These are phyloP conservation scores for Pomatorhinus ruficollis DNA, from an alignment of 2,113 vertebrate species.

Conservation along the genomic window DNA sequence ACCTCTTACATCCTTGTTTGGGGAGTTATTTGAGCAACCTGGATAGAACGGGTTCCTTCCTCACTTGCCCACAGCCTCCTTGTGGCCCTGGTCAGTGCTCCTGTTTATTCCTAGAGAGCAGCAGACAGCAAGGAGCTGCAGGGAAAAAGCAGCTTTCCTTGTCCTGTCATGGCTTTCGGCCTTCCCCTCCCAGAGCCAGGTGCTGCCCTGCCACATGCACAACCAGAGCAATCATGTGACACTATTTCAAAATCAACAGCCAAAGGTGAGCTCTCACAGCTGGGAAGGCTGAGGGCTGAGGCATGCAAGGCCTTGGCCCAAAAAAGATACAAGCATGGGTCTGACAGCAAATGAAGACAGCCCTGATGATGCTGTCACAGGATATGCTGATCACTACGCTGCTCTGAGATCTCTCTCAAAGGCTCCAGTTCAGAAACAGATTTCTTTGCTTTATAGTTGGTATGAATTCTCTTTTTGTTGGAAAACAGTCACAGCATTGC, in stretches of 20 bases:
- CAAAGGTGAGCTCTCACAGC: neutral
- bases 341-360: neutral
- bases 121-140: neutral
- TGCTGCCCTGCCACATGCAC: neutral
- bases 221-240: neutral
- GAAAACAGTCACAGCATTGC: neutral
- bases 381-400: fast-evolving
- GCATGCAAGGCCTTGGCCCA: neutral
- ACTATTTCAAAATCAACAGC: neutral
- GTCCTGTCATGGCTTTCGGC: neutral
- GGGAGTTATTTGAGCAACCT: neutral
- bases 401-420: neutral
- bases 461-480: neutral
- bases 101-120: neutral
- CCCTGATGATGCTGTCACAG: neutral
- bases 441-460: neutral
- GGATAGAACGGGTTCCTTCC: neutral
- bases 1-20: neutral
- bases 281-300: neutral
- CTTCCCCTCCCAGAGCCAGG: neutral
- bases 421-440: neutral
- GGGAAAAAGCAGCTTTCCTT: neutral
- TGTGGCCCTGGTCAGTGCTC: neutral
- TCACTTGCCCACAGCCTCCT: neutral
- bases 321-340: too few species aligned